Conservation (phyloP, 2,797 vertebrate species). For the Mareca penelope region DNA sequence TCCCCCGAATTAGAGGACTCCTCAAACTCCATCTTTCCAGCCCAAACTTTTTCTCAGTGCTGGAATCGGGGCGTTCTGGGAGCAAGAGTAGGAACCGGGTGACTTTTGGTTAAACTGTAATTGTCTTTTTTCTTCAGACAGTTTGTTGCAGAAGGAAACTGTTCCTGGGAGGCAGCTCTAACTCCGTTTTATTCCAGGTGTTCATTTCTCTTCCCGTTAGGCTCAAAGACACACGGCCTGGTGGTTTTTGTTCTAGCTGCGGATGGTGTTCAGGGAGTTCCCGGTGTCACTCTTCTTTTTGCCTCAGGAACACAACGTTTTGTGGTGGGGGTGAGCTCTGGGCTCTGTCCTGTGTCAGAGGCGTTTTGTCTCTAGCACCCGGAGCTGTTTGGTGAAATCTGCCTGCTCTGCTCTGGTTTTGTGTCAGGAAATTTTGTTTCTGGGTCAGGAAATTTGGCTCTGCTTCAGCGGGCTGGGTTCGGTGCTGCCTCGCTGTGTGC, state of each 20-base stretch:
- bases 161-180: not conserved
- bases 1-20: not conserved
- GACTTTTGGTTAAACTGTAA: not conserved
- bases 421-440: not conserved
- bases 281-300: not conserved
- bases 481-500: not conserved
- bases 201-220: not conserved
- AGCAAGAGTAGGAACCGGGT: not conserved
- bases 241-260: not conserved
- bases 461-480: not conserved
- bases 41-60: not conserved
- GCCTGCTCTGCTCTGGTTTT: not conserved
- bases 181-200: not conserved
- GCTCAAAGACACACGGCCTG: not conserved
- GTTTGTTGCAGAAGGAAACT: not conserved
- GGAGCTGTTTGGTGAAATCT: not conserved
- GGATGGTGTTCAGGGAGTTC: not conserved
- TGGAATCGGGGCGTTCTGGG: not conserved
- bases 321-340: fast-evolving
- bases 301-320: not conserved
- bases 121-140: not conserved
- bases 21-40: not conserved
- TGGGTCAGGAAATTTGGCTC: no score
- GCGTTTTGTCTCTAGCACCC: not conserved
- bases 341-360: not conserved